Percentiles rank a stretch among this genome's conserved stretches.
These are phyloP conservation scores for Crossaster papposus DNA, from an alignment of 53 echinoderm and acorn worm species.

Conservation along the genomic window DNA sequence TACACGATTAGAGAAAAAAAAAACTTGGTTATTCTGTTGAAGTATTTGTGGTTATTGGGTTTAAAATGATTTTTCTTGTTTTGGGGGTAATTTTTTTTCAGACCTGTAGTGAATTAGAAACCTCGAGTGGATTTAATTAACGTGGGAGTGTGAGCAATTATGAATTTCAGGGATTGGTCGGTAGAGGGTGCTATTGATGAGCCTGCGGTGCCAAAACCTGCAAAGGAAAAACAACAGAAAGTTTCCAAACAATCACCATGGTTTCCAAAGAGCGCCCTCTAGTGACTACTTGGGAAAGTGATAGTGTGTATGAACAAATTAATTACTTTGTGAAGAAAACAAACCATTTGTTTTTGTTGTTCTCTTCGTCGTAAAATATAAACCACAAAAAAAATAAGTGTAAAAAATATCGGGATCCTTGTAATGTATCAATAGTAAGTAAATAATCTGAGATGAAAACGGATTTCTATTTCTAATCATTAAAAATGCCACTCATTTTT, in stretches of 20 bases:
- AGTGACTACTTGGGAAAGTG: conserved; percentile 31
- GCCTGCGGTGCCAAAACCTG: not conserved
- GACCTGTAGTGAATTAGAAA: not conserved
- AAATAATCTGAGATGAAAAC: conserved; percentile 34
- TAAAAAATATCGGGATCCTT: conserved; percentile 20
- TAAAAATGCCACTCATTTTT: conserved; percentile 49
- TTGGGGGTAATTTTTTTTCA: not conserved
- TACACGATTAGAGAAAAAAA: not conserved
- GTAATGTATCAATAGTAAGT: conserved; percentile 45
- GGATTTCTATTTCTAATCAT: conserved; percentile 58
- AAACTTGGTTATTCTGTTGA: no score
- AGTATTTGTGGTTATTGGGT: not conserved
- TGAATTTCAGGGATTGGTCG: conserved; percentile 30
- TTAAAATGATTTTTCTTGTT: not conserved
- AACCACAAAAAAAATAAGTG: not conserved
- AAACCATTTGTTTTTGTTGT: not conserved
- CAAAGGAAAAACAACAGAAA: no score
- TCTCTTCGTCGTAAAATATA: conserved; percentile 35
- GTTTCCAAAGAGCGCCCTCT: not conserved
- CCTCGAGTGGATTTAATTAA: not conserved
- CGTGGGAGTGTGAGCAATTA: conserved; percentile 38
- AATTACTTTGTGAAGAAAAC: not conserved
- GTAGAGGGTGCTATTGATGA: conserved; percentile 28
- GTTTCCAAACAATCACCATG: not conserved
- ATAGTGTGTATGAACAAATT: conserved; percentile 34